Evolutionary conservation across 1,140 invertebrate species (phyloP).

Genomic region (Aphelenchoides fujianensis): DNA sequence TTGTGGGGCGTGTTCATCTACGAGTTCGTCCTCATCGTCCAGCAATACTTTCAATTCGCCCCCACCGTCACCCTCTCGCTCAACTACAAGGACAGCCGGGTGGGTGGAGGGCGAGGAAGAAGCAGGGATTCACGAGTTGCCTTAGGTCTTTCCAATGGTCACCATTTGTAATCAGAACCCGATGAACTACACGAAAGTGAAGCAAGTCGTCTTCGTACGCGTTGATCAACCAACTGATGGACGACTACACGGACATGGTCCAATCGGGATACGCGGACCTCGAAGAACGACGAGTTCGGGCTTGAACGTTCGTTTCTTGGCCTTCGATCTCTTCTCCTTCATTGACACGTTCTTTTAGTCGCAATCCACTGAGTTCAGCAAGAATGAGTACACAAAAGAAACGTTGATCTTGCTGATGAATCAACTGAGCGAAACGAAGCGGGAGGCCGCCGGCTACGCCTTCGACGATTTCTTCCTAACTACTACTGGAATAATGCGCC

Average conservation of each 20-base stretch:
- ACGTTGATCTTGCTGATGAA: constrained; percentile 24
- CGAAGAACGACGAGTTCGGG: constrained; percentile 40
- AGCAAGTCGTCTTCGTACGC: constrained; percentile 30
- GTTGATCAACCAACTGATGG: constrained; percentile 23
- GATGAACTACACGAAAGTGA: constrained; percentile 22
- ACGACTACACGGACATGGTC: constrained; percentile 29
- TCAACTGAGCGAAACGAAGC: constrained; percentile 15
- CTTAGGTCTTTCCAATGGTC: constrained; percentile 38
- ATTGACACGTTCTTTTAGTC: constrained; percentile 17
- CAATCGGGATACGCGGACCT: constrained; percentile 30
- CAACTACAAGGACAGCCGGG: constrained; percentile 22
- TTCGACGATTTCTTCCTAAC: constrained; percentile 28
- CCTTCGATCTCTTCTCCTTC: not conserved
- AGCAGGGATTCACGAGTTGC: not conserved
- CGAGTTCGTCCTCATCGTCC: constrained; percentile 19
- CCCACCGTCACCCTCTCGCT: constrained; percentile 17
- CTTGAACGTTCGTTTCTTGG: constrained; percentile 30
- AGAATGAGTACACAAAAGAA: constrained; percentile 20
- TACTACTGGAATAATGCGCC: constrained; percentile 30
- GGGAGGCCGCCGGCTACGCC: constrained; percentile 13
- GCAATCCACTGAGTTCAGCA: not conserved
- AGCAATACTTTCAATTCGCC: constrained; percentile 6
- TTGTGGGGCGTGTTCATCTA: constrained; percentile 38
- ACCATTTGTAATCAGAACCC: constrained; percentile 44
- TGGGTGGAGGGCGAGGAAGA: constrained; percentile 1